Percentiles rank a stretch among this genome's conserved stretches.
phyloP scores from a whole-genome alignment of 2,888 invertebrate species.

The Lumbricus terrestris region DNA sequence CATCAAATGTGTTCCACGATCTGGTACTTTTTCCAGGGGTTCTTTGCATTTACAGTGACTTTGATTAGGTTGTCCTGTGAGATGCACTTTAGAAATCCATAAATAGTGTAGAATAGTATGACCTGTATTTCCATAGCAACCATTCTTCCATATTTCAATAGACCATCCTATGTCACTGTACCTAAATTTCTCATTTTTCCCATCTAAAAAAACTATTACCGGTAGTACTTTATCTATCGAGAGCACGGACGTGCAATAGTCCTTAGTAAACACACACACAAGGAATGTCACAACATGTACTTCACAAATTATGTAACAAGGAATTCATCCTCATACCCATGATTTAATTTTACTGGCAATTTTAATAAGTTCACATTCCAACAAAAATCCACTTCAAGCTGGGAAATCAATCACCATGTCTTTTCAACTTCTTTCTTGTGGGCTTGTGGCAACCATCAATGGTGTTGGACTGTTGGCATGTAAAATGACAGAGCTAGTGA shows the following conservation, averaged over 20 bases:
- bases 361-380: neutral
- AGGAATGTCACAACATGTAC: neutral
- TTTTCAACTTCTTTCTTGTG: neutral
- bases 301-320: neutral
- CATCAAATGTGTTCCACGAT: too few relatives aligned
- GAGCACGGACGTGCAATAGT: neutral
- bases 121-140: neutral
- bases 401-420: neutral
- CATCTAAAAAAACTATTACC: neutral
- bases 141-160: neutral
- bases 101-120: too few relatives aligned
- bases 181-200: neutral
- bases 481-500: neutral
- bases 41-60: too few relatives aligned
- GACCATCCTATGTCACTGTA: too few relatives aligned
- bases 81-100: too few relatives aligned
- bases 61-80: too few relatives aligned
- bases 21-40: too few relatives aligned
- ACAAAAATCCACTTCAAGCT: neutral
- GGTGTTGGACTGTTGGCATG: too few relatives aligned
- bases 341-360: neutral
- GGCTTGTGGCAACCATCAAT: neutral
- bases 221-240: neutral
- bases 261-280: neutral
- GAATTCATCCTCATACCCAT: neutral